Evolutionary conservation across 2,113 vertebrate species (phyloP), one percentile per base, ranked within the genome.

Genomic region (Chaetodon auriga): DNA sequence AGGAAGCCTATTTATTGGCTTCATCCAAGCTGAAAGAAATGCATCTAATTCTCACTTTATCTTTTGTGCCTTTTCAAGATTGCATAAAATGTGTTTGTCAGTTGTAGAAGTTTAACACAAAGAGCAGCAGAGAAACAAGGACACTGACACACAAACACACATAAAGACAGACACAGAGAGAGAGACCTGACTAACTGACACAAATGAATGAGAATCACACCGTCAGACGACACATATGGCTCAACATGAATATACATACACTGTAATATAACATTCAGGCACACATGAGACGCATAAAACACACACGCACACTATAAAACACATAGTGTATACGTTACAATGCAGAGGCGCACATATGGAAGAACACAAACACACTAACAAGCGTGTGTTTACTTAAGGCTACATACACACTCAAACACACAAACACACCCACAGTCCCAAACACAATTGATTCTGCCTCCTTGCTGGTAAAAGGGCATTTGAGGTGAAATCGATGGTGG

Each of bases 401-500:
- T 21, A 46, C 6, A 1, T 11, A 41, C 15, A 57, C n/a, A 81
- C 16, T 64, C 48, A n/a, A n/a, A 14, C 21, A 62, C 10, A 74
- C 38, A 63, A 4, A 77, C 48, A 79, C 74, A 76, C 43, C 75
- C 21, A 65, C 25, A 49, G 46, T 41, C 21, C 3, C 23, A 63
- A 68, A 85, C 81, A 71, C 43, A 81, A 83, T 48, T 53, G 41
- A 83, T 85, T 81, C 68, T 30, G 19, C 15, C 25, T 64, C 36
- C 55, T 41, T 70, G 49, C 65, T 69, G 60, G 43, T 38, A 12
- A 85, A 73, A 85, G 19, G 57, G 66, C 80, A 64, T 68, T 53
- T 62, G 71, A 81, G 76, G 87, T 81, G 46, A 89, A 87, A 88
- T 90, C 82, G 30, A 82, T 89, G 85, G 19, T 25, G 43, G 72